phyloP scores from a whole-genome alignment of 2,888 invertebrate genomes.

The Neoitamus cyanurus region DNA sequence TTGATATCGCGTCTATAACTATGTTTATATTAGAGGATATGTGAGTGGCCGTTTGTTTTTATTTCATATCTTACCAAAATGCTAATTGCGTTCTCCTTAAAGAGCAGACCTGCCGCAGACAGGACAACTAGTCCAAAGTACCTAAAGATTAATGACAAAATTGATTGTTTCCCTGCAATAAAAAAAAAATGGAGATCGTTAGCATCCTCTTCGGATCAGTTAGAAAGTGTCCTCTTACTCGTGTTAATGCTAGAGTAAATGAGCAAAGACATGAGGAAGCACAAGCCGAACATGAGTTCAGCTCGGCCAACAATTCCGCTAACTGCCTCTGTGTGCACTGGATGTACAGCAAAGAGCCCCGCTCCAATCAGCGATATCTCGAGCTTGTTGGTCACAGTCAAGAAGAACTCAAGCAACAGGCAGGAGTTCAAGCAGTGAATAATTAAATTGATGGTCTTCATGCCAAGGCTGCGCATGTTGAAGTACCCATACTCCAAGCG shows the following conservation, averaged over 20 bases:
- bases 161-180: constrained; percentile 33
- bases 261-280: constrained; percentile 76
- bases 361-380: constrained; percentile 70
- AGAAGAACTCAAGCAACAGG: constrained; percentile 60
- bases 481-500: constrained; percentile 60
- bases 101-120: constrained; percentile 78
- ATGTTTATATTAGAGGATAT: too few relatives aligned
- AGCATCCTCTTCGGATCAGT: not conserved
- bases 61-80: constrained; percentile 76
- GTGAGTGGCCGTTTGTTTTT: too few relatives aligned
- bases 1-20: too few relatives aligned
- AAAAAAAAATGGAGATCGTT: not conserved
- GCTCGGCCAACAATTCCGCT: constrained; percentile 93
- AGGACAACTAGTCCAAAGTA: constrained; percentile 53
- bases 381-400: constrained; percentile 52
- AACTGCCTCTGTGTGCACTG: constrained; percentile 93
- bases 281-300: constrained; percentile 85
- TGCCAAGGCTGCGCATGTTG: constrained; percentile 58
- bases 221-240: constrained; percentile 12
- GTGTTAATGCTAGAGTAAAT: constrained; percentile 67
- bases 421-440: constrained; percentile 62
- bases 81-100: constrained; percentile 94
- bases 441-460: constrained; percentile 63
- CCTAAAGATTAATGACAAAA: constrained; percentile 26
- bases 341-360: constrained; percentile 88